Percentiles rank a stretch among this genome's conserved stretches.
Evolutionary conservation across 2,888 invertebrate species (phyloP).

Genomic region (Nineta flava): DNA sequence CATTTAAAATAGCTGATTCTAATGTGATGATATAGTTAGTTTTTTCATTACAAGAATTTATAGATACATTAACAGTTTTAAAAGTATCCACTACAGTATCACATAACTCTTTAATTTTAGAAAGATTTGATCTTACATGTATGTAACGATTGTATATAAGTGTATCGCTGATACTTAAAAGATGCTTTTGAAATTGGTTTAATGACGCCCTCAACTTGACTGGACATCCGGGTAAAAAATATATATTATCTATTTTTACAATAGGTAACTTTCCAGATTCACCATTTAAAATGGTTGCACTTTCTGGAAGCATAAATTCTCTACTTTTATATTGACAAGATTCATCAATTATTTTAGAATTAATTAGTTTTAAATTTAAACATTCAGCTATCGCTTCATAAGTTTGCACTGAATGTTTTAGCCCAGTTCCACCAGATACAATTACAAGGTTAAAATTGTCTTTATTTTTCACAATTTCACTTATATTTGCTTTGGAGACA

Average conservation of each 20-base stretch:
- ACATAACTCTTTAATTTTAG: too few species aligned
- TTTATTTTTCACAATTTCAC: too few species aligned
- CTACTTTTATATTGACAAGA: too few species aligned
- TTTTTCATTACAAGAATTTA: too few species aligned
- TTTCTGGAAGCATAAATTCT: neutral
- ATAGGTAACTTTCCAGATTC: neutral
- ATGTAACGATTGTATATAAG: neutral
- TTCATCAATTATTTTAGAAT: too few species aligned
- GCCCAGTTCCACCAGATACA: conserved; percentile 62
- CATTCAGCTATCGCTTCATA: conserved; percentile 37
- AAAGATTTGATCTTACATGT: neutral
- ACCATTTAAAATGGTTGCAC: neutral
- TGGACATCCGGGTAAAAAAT: conserved; percentile 2
- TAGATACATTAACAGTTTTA: too few species aligned
- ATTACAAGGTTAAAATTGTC: conserved; percentile 30
- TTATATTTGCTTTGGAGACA: too few species aligned
- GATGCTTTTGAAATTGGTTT: neutral
- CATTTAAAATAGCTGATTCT: too few species aligned
- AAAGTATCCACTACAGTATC: too few species aligned
- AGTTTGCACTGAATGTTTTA: conserved; percentile 63
- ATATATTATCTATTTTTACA: conserved; percentile 3
- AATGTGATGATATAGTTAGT: too few species aligned
- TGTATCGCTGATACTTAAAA: neutral
- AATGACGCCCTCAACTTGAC: neutral
- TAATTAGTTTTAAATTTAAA: too few species aligned